Conservation (phyloP, 2,113 vertebrate genomes). For the Lonchura striata region DNA sequence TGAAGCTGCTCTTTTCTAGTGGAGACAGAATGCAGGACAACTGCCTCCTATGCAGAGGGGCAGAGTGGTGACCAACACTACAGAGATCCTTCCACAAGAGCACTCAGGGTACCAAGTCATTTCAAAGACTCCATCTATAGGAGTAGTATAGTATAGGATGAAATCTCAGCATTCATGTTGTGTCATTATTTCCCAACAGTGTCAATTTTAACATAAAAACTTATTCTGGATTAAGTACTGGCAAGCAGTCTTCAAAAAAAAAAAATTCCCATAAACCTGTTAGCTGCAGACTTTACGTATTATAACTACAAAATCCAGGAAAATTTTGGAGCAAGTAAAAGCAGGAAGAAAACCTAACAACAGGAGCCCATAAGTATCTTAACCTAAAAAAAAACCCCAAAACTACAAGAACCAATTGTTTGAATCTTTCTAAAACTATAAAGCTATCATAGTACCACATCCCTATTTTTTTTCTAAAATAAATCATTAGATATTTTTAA, state of each 20-base stretch:
- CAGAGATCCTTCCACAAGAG: background rate
- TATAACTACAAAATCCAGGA: background rate
- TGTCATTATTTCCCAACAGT: conserved; percentile 8
- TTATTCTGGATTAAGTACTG: background rate
- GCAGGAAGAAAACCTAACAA: background rate
- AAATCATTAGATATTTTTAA: background rate
- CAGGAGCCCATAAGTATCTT: background rate
- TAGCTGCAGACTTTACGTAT: background rate
- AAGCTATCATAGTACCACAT: background rate
- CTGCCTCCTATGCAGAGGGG: background rate
- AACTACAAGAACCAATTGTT: accelerated
- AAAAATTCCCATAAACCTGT: background rate
- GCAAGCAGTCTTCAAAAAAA: background rate
- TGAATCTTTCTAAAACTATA: background rate
- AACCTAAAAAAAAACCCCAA: background rate
- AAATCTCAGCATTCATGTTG: background rate
- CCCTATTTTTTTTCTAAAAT: background rate
- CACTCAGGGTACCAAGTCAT: background rate
- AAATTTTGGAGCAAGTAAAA: background rate
- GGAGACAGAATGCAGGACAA: background rate
- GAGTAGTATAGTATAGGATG: background rate
- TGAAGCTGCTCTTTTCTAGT: background rate
- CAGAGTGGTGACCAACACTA: background rate
- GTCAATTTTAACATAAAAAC: conserved; percentile 6
- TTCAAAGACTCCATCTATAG: background rate